Percentiles rank a stretch among this genome's conserved stretches.
Evolutionary conservation across 2,888 invertebrate species (phyloP).

Genomic region (Drosophila cognata): DNA sequence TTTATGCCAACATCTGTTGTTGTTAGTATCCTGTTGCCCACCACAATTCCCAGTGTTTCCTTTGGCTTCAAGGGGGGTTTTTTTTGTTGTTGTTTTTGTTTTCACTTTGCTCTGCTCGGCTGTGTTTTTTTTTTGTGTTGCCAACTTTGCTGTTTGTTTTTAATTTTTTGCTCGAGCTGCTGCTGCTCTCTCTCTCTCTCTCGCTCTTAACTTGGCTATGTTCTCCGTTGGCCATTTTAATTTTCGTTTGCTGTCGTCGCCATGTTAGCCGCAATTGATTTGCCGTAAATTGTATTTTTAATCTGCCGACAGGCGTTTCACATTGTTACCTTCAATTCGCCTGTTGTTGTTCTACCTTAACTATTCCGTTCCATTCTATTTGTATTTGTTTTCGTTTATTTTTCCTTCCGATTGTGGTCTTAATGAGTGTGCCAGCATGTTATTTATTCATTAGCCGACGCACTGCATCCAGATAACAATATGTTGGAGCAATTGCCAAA

Average conservation of each 20-base stretch:
- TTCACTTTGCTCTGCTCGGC: background rate
- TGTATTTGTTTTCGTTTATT: constrained; percentile 14
- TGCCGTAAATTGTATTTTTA: constrained; percentile 81
- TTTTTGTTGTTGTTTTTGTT: background rate
- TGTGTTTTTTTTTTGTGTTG: constrained; percentile 21
- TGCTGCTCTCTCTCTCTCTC: constrained; percentile 8
- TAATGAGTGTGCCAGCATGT: constrained; percentile 66
- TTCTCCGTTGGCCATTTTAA: constrained; percentile 56
- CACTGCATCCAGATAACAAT: background rate
- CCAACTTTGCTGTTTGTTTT: constrained; percentile 62
- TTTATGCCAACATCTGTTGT: constrained; percentile 75
- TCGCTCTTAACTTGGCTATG: background rate
- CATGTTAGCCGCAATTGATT: constrained; percentile 78
- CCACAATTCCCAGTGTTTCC: constrained; percentile 38
- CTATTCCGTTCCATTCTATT: constrained; percentile 5
- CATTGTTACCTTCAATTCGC: constrained; percentile 31
- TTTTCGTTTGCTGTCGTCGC: constrained; percentile 66
- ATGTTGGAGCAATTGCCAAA: background rate
- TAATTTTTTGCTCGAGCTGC: constrained; percentile 72
- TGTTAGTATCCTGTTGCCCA: constrained; percentile 50
- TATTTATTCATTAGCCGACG: constrained; percentile 61
- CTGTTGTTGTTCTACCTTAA: constrained; percentile 4
- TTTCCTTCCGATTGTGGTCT: constrained; percentile 12
- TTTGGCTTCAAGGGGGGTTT: constrained; percentile 13
- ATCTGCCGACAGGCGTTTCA: constrained; percentile 68